Percentiles rank a stretch among this genome's conserved stretches.
These are phyloP conservation scores for Amphibalanus amphitrite DNA, from an alignment of 1,140 invertebrate species.

Conservation along the genomic window DNA sequence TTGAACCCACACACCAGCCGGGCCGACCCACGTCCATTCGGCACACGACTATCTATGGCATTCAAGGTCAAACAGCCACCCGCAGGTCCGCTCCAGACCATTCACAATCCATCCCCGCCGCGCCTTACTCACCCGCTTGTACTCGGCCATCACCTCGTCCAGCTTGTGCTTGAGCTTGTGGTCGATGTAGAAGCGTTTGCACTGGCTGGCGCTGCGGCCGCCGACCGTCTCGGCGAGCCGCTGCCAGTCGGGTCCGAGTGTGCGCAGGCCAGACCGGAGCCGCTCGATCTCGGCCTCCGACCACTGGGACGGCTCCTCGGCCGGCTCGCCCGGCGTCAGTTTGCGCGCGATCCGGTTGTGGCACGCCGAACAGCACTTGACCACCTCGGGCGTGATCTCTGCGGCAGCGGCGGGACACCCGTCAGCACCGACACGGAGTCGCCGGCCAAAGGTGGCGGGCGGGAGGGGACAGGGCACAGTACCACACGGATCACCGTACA, in stretches of 20 bases:
- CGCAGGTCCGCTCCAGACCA: too few species aligned
- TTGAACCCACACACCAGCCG: too few species aligned
- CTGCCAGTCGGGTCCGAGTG: constrained; percentile 47
- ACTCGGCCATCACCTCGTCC: constrained; percentile 42
- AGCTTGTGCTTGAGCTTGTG: constrained; percentile 60
- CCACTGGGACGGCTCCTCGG: constrained; percentile 42
- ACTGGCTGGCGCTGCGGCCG: constrained; percentile 48
- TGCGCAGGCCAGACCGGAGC: constrained; percentile 29
- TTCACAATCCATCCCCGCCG: too few species aligned
- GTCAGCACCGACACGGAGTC: too few species aligned
- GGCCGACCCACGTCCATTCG: too few species aligned
- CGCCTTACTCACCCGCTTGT: constrained; percentile 37
- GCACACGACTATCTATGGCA: too few species aligned
- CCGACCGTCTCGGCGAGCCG: constrained; percentile 45
- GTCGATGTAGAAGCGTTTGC: constrained; percentile 68
- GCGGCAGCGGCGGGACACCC: too few species aligned
- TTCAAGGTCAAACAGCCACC: too few species aligned
- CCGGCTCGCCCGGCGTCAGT: constrained; percentile 33
- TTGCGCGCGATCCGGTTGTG: constrained; percentile 75
- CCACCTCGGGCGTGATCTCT: constrained; percentile 70
- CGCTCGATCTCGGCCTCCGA: constrained; percentile 56
- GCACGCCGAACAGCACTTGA: constrained; percentile 84
- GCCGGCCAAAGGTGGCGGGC: too few species aligned
- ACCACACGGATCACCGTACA: too few species aligned
- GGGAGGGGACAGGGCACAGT: too few species aligned